Conservation (phyloP, 1,140 invertebrate genomes). For the Archivesica marissinica region DNA sequence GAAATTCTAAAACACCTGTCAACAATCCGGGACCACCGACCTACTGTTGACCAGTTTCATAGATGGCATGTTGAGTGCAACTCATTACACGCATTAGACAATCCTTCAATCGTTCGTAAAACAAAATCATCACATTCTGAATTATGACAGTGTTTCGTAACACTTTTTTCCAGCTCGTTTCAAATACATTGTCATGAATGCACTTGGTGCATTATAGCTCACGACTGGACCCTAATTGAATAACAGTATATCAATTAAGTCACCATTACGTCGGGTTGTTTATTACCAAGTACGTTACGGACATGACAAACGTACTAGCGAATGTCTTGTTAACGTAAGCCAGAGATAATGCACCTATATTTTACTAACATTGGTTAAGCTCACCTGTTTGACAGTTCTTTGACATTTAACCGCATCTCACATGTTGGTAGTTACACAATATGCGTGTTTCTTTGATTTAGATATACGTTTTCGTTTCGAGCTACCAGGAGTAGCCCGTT, state of each 20-base stretch:
- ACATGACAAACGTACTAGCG: constrained; percentile 18
- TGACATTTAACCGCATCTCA: not conserved
- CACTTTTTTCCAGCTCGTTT: not conserved
- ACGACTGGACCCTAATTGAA: not conserved
- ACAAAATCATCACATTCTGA: too few species aligned
- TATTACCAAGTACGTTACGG: not conserved
- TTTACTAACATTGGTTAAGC: not conserved
- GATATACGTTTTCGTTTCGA: not conserved
- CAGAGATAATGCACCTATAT: constrained; percentile 13
- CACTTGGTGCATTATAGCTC: not conserved
- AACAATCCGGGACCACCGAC: not conserved
- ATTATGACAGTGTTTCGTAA: too few species aligned
- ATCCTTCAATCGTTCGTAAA: too few species aligned
- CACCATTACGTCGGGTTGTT: not conserved
- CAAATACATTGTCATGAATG: not conserved
- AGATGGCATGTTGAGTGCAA: not conserved
- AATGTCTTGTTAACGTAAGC: constrained; percentile 4
- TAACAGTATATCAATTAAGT: constrained; percentile 31
- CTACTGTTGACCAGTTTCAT: not conserved
- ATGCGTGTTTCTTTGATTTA: not conserved
- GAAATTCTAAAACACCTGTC: not conserved
- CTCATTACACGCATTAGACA: not conserved
- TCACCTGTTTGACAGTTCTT: not conserved
- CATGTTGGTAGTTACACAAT: not conserved
- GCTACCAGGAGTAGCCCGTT: not conserved